Percentiles rank a stretch among this genome's conserved stretches.
phyloP scores from a whole-genome alignment of 2,888 invertebrate genomes.

The Cynaeus angustus region DNA sequence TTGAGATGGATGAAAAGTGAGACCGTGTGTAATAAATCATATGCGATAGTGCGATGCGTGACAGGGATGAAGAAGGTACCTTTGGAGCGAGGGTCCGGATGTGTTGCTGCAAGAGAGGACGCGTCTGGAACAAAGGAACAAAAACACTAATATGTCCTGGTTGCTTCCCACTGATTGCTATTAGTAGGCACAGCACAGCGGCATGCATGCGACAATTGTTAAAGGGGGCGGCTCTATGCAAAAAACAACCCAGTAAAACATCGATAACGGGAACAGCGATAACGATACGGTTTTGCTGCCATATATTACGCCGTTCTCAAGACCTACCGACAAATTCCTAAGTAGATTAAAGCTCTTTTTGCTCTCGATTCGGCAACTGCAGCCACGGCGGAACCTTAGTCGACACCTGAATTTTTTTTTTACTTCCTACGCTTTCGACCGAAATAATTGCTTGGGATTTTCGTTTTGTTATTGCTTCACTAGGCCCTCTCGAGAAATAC shows the following conservation, averaged over 20 bases:
- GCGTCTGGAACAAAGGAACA: conserved; percentile 71
- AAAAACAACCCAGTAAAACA: conserved; percentile 52
- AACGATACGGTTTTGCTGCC: conserved; percentile 46
- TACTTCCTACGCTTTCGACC: background rate
- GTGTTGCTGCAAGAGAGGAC: conserved; percentile 70
- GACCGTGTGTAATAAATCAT: conserved; percentile 57
- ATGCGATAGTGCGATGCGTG: conserved; percentile 59
- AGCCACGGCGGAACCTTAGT: conserved; percentile 10
- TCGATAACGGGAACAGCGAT: conserved; percentile 51
- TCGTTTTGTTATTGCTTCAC: conserved; percentile 14
- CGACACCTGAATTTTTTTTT: conserved; percentile 26
- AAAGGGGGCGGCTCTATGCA: conserved; percentile 61
- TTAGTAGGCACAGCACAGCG: conserved; percentile 58
- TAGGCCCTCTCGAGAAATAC: conserved; percentile 5
- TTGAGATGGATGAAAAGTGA: conserved; percentile 57
- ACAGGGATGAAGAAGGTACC: conserved; percentile 65
- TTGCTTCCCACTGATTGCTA: conserved; percentile 62
- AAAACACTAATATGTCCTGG: conserved; percentile 68
- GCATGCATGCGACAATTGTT: conserved; percentile 60
- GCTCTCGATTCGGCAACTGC: conserved; percentile 7
- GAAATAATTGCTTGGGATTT: conserved; percentile 23
- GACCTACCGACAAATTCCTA: conserved; percentile 48
- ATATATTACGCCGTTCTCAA: conserved; percentile 51
- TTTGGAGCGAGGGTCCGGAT: conserved; percentile 69
- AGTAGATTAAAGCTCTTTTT: conserved; percentile 42